A percentile compares a stretch with the other conserved stretches of the same genome.
phyloP scores from a whole-genome alignment of 2,797 vertebrate genomes.

The Knipowitschia caucasica region DNA sequence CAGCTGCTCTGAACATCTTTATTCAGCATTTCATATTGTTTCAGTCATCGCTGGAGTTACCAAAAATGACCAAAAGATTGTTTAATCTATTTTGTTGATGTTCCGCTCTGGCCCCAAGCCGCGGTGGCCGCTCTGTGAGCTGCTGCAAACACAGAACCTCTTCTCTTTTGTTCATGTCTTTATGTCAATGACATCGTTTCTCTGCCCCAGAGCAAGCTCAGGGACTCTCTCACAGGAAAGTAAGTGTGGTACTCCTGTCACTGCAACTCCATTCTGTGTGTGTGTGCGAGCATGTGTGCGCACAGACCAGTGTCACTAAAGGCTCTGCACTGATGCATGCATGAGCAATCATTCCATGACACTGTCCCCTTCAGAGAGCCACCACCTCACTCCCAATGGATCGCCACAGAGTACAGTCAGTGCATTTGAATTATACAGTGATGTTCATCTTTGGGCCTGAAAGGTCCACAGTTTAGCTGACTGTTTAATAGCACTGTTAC shows the following conservation, averaged over 20 bases:
- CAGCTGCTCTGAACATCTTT: conserved; percentile 19
- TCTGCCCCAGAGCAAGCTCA: conserved; percentile 97
- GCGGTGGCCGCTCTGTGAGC: conserved; percentile 26
- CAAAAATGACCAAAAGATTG: not conserved
- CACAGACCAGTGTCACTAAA: conserved; percentile 41
- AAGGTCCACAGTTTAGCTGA: not conserved
- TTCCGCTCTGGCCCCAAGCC: conserved; percentile 4
- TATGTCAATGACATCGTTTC: conserved; percentile 81
- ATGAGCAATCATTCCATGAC: conserved; percentile 75
- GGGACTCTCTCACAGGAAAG: conserved; percentile 96
- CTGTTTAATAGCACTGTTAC: not conserved
- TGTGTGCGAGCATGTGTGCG: conserved; percentile 56
- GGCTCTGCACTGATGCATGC: conserved; percentile 81
- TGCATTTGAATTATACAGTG: not conserved
- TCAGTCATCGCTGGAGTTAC: not conserved
- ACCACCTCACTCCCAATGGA: conserved; percentile 58
- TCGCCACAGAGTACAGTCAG: conserved; percentile 3
- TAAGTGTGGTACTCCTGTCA: conserved; percentile 85
- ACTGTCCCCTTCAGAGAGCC: conserved; percentile 59
- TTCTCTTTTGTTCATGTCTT: conserved; percentile 63
- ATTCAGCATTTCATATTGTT: not conserved
- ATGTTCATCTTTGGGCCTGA: not conserved
- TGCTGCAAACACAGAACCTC: conserved; percentile 61
- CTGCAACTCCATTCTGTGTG: conserved; percentile 58
- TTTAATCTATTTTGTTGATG: not conserved